These are phyloP conservation scores for Rousettus leschenaultii DNA, from an alignment of 2,113 vertebrate species.

Conservation along the genomic window DNA sequence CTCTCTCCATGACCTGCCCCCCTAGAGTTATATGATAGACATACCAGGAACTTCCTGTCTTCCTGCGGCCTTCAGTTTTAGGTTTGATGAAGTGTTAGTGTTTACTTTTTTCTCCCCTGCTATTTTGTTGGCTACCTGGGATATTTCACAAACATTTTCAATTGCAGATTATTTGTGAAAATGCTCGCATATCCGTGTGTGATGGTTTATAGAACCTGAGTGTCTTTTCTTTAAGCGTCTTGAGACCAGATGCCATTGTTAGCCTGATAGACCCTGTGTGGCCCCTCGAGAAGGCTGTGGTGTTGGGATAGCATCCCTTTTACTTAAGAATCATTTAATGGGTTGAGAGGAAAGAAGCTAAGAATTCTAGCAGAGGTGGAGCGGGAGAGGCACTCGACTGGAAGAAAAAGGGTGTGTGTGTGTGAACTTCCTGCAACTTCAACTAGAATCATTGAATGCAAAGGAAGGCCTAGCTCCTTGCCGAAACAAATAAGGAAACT, in stretches of 20 bases:
- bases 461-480: not conserved
- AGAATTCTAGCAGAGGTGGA: not conserved
- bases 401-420: not conserved
- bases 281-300: not conserved
- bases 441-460: not conserved
- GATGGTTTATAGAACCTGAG: not conserved
- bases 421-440: not conserved
- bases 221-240: not conserved
- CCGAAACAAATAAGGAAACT: not conserved
- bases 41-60: not conserved
- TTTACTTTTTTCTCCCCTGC: not conserved
- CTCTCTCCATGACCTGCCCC: not conserved
- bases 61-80: not conserved
- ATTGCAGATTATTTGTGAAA: constrained; percentile 39
- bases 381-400: not conserved
- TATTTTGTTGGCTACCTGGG: not conserved
- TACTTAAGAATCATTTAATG: not conserved
- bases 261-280: not conserved
- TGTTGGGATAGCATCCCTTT: not conserved
- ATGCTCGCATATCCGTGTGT: not conserved
- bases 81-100: constrained; percentile 10
- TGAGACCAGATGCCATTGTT: not conserved
- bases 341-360: not conserved
- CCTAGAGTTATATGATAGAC: not conserved
- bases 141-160: constrained; percentile 23